phyloP scores from a whole-genome alignment of 1,140 invertebrate species.

The Chironomus tepperi region DNA sequence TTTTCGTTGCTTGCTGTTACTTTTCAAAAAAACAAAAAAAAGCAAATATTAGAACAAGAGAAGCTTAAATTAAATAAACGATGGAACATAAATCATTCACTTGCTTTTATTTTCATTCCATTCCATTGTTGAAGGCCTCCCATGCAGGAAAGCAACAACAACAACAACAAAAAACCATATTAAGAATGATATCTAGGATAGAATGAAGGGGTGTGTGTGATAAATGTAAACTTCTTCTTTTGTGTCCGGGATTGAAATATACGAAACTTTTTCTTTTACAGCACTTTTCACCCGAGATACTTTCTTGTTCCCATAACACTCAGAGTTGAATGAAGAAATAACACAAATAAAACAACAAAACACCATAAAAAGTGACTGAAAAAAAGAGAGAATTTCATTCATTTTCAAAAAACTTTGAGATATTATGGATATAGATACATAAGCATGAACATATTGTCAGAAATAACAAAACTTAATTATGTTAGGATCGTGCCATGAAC shows the following conservation, averaged over 20 bases:
- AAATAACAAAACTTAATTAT: slow-evolving; percentile 15
- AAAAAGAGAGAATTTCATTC: not conserved
- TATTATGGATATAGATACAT: not conserved
- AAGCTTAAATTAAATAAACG: slow-evolving; percentile 3
- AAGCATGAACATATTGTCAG: not conserved
- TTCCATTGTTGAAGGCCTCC: not conserved
- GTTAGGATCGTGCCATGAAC: not conserved
- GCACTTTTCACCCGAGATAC: not conserved
- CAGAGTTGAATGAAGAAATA: not conserved
- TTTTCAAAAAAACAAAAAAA: not conserved
- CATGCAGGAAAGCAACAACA: not conserved
- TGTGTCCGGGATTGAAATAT: not conserved
- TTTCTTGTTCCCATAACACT: not conserved
- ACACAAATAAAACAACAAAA: not conserved
- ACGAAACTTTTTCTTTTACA: not conserved
- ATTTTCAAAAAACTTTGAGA: not conserved
- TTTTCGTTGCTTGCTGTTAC: not conserved
- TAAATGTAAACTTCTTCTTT: not conserved
- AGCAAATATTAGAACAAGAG: slow-evolving; percentile 8
- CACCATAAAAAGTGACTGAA: not conserved
- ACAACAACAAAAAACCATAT: no score
- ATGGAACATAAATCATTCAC: slow-evolving; percentile 13
- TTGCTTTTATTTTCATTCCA: not conserved
- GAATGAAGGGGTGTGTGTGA: not conserved
- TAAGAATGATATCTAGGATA: not conserved